A percentile compares a stretch with the other conserved stretches of the same genome.
phyloP scores from a whole-genome alignment of 1,140 invertebrate genomes.

The Nasonia vitripennis region DNA sequence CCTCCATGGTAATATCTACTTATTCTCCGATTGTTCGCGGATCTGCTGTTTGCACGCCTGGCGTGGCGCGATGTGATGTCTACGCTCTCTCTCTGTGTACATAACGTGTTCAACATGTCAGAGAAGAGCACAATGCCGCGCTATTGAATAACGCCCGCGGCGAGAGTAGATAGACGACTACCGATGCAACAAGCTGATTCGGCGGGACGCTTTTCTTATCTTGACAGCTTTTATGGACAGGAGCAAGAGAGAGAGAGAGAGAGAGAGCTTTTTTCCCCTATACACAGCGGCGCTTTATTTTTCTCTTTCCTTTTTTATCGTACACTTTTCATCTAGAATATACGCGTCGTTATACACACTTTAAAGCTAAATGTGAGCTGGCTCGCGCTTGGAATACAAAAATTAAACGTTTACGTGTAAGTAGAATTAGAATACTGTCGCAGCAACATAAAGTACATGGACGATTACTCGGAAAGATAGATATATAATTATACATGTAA shows the following conservation, averaged over 20 bases:
- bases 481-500: too few relatives aligned
- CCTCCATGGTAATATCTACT: too few relatives aligned
- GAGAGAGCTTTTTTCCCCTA: not conserved
- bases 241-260: not conserved
- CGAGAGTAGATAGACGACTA: not conserved
- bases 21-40: not conserved
- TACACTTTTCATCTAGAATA: too few relatives aligned
- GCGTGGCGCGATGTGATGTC: too few relatives aligned
- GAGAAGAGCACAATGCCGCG: not conserved
- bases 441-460: too few relatives aligned
- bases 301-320: not conserved
- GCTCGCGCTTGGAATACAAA: too few relatives aligned
- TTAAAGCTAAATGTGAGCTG: too few relatives aligned
- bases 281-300: not conserved
- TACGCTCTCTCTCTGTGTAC: not conserved
- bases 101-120: constrained; percentile 16
- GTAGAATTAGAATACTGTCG: too few relatives aligned
- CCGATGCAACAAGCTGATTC: constrained; percentile 37
- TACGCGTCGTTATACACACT: too few relatives aligned
- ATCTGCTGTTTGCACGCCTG: not conserved
- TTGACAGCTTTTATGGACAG: not conserved
- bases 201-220: not conserved
- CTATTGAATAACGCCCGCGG: not conserved
- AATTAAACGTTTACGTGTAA: too few relatives aligned
- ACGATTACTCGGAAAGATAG: too few relatives aligned